Conservation (phyloP, 2,888 invertebrate genomes). For the Lymantria monacha region DNA sequence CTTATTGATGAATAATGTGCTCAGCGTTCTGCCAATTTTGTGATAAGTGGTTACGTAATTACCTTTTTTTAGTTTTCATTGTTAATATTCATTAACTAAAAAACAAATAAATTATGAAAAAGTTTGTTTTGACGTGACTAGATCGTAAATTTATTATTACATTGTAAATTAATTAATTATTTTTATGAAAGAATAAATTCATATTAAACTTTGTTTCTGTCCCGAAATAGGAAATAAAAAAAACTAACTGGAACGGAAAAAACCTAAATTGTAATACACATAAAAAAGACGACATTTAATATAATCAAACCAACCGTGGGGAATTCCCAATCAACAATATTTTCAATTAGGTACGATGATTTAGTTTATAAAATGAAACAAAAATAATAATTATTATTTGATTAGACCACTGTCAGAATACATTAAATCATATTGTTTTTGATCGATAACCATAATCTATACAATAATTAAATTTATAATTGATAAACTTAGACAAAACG, state of each 20-base stretch:
- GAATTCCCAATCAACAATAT: background rate
- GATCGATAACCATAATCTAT: background rate
- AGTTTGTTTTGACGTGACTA: background rate
- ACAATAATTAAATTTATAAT: background rate
- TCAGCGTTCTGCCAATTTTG: constrained; percentile 14
- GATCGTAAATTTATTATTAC: background rate
- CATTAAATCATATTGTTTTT: constrained; percentile 7
- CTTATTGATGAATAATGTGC: constrained; percentile 20
- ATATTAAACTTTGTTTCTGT: background rate
- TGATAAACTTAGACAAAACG: background rate
- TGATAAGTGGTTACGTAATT: constrained; percentile 1
- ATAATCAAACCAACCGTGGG: background rate
- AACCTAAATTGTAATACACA: too few relatives aligned
- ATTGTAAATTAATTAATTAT: constrained; percentile 1
- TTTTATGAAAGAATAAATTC: background rate
- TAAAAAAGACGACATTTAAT: background rate
- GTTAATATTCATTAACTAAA: background rate
- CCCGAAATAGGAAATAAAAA: background rate
- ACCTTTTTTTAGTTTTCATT: background rate
- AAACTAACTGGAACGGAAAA: too few relatives aligned
- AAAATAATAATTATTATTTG: constrained; percentile 4
- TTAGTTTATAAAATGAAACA: constrained; percentile 2
- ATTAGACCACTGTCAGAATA: constrained; percentile 8
- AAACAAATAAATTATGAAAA: background rate
- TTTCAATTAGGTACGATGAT: background rate